phyloP scores from a whole-genome alignment of 2,113 vertebrate genomes.

The Trogon melanurus region DNA sequence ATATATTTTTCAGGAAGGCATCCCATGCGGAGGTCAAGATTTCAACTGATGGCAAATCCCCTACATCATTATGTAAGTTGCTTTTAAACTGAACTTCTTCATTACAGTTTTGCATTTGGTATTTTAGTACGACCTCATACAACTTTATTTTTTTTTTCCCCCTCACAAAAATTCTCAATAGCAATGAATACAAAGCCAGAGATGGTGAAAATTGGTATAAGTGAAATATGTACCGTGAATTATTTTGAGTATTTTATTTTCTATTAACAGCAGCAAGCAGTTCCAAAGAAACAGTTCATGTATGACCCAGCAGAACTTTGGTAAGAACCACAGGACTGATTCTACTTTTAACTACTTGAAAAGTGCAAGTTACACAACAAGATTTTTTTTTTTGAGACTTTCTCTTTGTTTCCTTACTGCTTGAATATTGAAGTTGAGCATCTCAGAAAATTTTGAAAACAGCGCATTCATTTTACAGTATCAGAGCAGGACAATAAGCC shows the following conservation, averaged over 20 bases:
- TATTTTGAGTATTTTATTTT: not conserved
- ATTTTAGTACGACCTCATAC: not conserved
- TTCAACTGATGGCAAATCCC: not conserved
- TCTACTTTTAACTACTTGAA: not conserved
- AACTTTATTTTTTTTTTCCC: not conserved
- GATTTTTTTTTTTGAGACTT: not conserved
- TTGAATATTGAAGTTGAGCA: not conserved
- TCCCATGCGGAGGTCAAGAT: not conserved
- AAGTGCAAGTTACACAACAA: not conserved
- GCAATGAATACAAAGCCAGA: not conserved
- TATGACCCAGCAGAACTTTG: not conserved
- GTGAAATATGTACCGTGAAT: not conserved
- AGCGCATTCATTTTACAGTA: not conserved
- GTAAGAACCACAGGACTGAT: not conserved
- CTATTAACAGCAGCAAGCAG: not conserved
- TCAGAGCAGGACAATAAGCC: not conserved
- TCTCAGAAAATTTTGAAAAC: not conserved
- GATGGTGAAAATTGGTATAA: not conserved
- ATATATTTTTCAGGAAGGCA: not conserved
- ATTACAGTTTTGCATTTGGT: not conserved
- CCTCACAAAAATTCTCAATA: not conserved
- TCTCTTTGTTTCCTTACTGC: not conserved
- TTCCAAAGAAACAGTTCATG: fast-evolving
- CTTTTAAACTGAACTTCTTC: not conserved
- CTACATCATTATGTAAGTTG: fast-evolving